A percentile compares a stretch with the other conserved stretches of the same genome.
These are phyloP conservation scores for Plusia festucae DNA, from an alignment of 2,888 invertebrate species.

Conservation along the genomic window DNA sequence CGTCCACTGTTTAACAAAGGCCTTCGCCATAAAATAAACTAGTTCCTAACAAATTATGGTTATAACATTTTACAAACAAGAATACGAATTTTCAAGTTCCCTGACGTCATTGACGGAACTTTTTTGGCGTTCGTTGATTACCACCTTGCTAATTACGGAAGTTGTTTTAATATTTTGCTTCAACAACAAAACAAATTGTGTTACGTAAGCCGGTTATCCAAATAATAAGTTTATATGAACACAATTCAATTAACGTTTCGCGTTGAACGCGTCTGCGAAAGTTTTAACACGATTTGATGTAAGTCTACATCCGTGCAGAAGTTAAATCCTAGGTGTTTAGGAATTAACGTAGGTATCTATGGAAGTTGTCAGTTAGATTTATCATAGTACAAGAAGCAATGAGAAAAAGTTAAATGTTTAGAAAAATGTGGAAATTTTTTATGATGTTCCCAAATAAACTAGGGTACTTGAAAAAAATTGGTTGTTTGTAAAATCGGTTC, in stretches of 20 bases:
- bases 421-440: too few relatives aligned
- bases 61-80: background rate
- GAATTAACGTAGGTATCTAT: background rate
- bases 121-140: slow-evolving; percentile 4
- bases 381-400: too few relatives aligned
- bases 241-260: slow-evolving; percentile 30
- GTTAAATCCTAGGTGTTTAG: background rate
- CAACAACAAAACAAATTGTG: background rate
- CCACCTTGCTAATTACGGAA: slow-evolving; percentile 2
- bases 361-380: background rate
- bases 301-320: slow-evolving; percentile 8
- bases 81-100: background rate
- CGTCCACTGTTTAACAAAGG: too few relatives aligned
- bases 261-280: slow-evolving; percentile 18
- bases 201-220: background rate
- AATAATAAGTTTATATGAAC: slow-evolving; percentile 12
- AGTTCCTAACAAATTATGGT: too few relatives aligned
- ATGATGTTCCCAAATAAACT: too few relatives aligned
- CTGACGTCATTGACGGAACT: background rate
- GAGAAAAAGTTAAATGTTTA: too few relatives aligned
- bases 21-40: too few relatives aligned
- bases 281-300: slow-evolving; percentile 36
- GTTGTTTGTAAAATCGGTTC: too few relatives aligned
- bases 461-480: too few relatives aligned
- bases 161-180: slow-evolving; percentile 3